phyloP scores from a whole-genome alignment of 1,140 invertebrate species.

The Drosophila nasuta region DNA sequence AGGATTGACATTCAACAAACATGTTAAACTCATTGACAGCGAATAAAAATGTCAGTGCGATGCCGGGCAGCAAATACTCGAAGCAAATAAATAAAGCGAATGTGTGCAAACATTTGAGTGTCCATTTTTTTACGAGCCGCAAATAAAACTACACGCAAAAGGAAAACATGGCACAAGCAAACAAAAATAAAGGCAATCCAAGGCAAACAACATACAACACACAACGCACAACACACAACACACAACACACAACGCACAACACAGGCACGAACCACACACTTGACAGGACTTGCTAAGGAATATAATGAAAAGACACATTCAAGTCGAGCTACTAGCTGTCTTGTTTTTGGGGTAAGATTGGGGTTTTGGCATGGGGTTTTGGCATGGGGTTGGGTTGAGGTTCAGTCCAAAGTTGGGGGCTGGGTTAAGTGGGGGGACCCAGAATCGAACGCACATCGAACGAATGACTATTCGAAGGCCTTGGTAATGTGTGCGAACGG shows the following conservation, averaged over 20 bases:
- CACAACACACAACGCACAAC: too few species aligned
- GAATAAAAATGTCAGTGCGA: slow-evolving; percentile 80
- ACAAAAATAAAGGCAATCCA: slow-evolving; percentile 48
- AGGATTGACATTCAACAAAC: slow-evolving; percentile 54
- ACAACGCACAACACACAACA: slow-evolving; percentile 38
- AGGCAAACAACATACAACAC: slow-evolving; percentile 19
- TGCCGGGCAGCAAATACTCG: slow-evolving; percentile 46
- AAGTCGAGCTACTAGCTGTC: neutral
- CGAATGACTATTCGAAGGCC: slow-evolving; percentile 24
- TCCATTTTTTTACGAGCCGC: slow-evolving; percentile 74
- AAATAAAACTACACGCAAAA: slow-evolving; percentile 67
- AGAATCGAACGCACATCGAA: slow-evolving; percentile 25
- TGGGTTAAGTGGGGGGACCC: slow-evolving; percentile 16
- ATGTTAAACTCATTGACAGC: slow-evolving; percentile 84
- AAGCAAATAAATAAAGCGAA: slow-evolving; percentile 60
- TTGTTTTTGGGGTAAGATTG: slow-evolving; percentile 7
- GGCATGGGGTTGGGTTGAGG: neutral
- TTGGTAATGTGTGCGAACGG: slow-evolving; percentile 37
- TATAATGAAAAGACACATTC: slow-evolving; percentile 62
- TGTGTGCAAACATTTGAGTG: slow-evolving; percentile 72
- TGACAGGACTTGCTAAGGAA: slow-evolving; percentile 64
- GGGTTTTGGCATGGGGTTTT: neutral
- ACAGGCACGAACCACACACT: slow-evolving; percentile 46
- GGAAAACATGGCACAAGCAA: slow-evolving; percentile 52
- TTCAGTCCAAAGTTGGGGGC: neutral